Base-by-base conservation (phyloP, 2,888 invertebrate genomes). In the Melinopterus prodromus region DNA sequence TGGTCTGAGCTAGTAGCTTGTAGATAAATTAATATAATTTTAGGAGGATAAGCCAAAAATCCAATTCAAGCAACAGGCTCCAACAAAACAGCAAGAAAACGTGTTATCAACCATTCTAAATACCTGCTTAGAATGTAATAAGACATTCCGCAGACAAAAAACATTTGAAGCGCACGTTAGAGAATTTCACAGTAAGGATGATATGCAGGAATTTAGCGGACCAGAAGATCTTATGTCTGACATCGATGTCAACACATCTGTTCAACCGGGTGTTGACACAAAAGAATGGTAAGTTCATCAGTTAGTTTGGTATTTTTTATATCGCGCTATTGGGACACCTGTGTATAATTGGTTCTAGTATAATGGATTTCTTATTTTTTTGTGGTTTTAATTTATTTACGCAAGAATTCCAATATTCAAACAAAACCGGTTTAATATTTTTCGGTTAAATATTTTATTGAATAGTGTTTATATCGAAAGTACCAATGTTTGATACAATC, bases 181-280 rank as follows among this genome's bases (percentile, higher is more conserved):
- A 82, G 92, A 92, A 71, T 90, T 90, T 0, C 93, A 93, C 85
- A 90, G 87, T 38, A 90, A 90, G 84, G 87, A 88, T 53, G 88
- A 88, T 79, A 92, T 94, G 86, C 93, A 93, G 82, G 96, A 96
- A 88, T 96, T 96, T 87, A 96, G 95, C 83, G 96, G 96, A 85
- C 94, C 96, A 0, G 96, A 96, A 87, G 96, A 96, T 88, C 92
- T 96, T 88, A 94, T 96, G 93, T 96, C 95, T 85, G 96, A 96
- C 75, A 96, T 96, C 84, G 92, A 95, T 84, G 94, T 94, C 84
- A 92, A 93, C 85, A 92, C 90, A 70, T 91, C 88, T 35, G 89
- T 88, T 71, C 84, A 83, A 37, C 82, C 83, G 78, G 83, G 85
- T n/a, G 87, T 86, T 16, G 87, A 88, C 79, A 85, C 87, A 9